These are phyloP conservation scores for Liposcelis brunnea DNA, from an alignment of 2,888 invertebrate species.

Conservation along the genomic window DNA sequence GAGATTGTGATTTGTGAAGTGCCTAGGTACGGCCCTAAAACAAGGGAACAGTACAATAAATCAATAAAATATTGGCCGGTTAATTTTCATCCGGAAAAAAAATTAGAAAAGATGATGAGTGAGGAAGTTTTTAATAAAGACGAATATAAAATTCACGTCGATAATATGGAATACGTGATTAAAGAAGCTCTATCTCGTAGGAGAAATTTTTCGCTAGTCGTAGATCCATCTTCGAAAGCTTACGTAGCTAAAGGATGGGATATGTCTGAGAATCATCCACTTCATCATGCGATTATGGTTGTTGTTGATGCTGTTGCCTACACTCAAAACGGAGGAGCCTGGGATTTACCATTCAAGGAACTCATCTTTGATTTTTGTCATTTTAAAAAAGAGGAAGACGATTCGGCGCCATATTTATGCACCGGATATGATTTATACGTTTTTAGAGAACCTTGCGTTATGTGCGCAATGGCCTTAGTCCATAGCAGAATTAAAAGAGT, in stretches of 20 bases:
- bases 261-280: conserved; percentile 38
- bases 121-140: conserved; percentile 38
- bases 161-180: conserved; percentile 40
- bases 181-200: conserved; percentile 28
- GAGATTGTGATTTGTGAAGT: conserved; percentile 37
- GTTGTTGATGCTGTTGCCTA: conserved; percentile 71
- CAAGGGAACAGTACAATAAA: conserved; percentile 45
- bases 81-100: conserved; percentile 65
- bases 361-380: conserved; percentile 11
- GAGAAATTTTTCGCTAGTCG: conserved; percentile 39
- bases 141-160: conserved; percentile 36
- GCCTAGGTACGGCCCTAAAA: conserved; percentile 40
- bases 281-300: conserved; percentile 71
- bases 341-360: conserved; percentile 24
- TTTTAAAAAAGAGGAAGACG: conserved; percentile 15
- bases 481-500: conserved; percentile 74
- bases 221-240: conserved; percentile 49
- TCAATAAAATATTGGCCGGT: conserved; percentile 55
- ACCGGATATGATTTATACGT: conserved; percentile 76
- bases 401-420: conserved; percentile 50
- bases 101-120: conserved; percentile 46
- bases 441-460: conserved; percentile 74
- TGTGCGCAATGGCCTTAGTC: conserved; percentile 90
- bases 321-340: conserved; percentile 64
- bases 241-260: conserved; percentile 50